These are phyloP conservation scores for Drosophila melanica DNA, from an alignment of 1,140 invertebrate species.

Conservation along the genomic window DNA sequence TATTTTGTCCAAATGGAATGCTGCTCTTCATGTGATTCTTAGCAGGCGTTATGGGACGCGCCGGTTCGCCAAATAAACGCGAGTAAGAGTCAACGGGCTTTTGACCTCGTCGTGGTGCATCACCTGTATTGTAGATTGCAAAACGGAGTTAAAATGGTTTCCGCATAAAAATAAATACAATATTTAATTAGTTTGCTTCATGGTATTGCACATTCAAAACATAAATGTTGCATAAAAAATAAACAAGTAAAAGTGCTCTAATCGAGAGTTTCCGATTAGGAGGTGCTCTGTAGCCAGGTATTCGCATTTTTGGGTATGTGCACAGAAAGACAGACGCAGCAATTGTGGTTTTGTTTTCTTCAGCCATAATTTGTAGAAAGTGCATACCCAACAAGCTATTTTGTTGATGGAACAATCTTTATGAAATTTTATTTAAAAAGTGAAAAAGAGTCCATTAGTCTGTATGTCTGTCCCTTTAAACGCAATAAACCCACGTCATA, in stretches of 20 bases:
- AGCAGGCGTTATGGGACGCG: conserved; percentile 74
- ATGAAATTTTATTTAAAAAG: too few relatives aligned
- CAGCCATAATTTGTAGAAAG: too few relatives aligned
- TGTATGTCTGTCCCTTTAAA: too few relatives aligned
- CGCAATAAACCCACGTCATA: too few relatives aligned
- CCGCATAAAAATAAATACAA: not conserved
- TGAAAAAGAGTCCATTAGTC: too few relatives aligned
- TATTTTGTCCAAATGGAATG: conserved; percentile 81
- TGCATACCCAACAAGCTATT: too few relatives aligned
- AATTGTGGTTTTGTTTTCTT: too few relatives aligned
- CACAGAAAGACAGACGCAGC: too few relatives aligned
- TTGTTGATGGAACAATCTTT: too few relatives aligned
- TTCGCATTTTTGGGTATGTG: too few relatives aligned
- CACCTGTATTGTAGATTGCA: conserved; percentile 52
- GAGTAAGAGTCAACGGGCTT: conserved; percentile 78
- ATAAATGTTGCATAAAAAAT: conserved; percentile 5
- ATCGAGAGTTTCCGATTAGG: not conserved
- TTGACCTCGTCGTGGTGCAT: conserved; percentile 77
- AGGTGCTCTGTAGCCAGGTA: too few relatives aligned
- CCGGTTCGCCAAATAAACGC: conserved; percentile 80
- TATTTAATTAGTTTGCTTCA: not conserved
- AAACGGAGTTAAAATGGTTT: conserved; percentile 1
- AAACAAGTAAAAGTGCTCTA: not conserved
- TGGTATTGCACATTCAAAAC: not conserved
- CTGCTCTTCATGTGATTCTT: conserved; percentile 84